Evolutionary conservation across 1,140 invertebrate species (phyloP).

Genomic region (Papilio machaon): DNA sequence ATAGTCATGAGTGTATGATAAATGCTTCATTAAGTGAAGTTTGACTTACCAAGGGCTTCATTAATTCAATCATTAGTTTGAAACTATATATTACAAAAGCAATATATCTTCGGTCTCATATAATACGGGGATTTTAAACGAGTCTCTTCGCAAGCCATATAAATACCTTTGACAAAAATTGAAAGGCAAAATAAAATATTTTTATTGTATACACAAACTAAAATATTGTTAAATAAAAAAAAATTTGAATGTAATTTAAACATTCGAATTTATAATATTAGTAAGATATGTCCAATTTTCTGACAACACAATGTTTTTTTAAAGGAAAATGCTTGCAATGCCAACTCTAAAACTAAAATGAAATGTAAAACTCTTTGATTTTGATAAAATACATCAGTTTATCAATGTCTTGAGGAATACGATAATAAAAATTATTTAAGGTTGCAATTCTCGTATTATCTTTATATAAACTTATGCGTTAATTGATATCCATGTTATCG

Average conservation of each 20-base stretch:
- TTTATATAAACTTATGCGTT: neutral
- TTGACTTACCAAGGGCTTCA: slow-evolving; percentile 35
- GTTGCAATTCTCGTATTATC: neutral
- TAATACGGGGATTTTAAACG: slow-evolving; percentile 23
- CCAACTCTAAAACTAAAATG: no score
- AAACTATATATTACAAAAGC: slow-evolving; percentile 31
- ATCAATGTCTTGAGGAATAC: no score
- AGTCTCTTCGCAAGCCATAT: neutral
- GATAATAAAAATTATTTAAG: no score
- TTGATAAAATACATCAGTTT: no score
- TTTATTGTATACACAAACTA: neutral
- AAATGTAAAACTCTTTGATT: no score
- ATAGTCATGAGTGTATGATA: slow-evolving; percentile 20
- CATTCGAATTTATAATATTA: no score
- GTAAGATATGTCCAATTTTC: no score
- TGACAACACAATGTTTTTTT: no score
- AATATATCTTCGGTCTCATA: slow-evolving; percentile 23
- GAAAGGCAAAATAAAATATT: neutral
- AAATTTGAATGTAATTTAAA: neutral
- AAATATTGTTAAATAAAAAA: neutral
- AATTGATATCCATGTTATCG: slow-evolving; percentile 26
- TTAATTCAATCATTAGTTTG: slow-evolving; percentile 34
- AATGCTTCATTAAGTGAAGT: slow-evolving; percentile 13
- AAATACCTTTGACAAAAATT: slow-evolving; percentile 15
- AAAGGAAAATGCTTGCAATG: no score